Base-by-base conservation (phyloP, 1,140 invertebrate species). In the Neodiprion lecontei region DNA sequence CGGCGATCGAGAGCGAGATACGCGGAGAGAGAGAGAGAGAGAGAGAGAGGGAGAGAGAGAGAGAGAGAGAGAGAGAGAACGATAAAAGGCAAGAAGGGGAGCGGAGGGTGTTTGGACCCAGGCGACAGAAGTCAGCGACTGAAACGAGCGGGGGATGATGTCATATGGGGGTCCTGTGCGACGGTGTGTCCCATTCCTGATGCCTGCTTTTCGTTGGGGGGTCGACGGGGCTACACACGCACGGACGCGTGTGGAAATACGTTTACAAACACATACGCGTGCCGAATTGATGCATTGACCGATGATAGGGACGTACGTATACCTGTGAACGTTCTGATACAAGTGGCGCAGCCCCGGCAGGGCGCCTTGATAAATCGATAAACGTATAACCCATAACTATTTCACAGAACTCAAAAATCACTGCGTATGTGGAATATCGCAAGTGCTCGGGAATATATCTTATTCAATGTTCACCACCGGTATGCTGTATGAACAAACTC, bases 61-160 rank as follows among this genome's bases (percentile, higher is more conserved):
- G 50, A 72, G 48, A 48, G 70, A 53, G 68, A 14, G 69, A 72
- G 48, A 66, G 70, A 21, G 68, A 53, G 68, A 14, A 53, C 68
- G 48, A 48, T 67, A 40, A 40, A 40, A 40, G 28, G 50, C 78
- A 81, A 40, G 28, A 40, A 40, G 28, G 28, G 81, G 49, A 74
- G 68, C 40, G 73, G 75, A 61, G 86, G 85, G 83, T 84, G 81
- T 81, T 84, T 82, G 77, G 81, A 88, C 83, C 85, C 86, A 87
- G 86, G 86, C 86, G 86, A 88, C 86, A 88, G 86, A 88, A 88
- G 87, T 88, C 87, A 88, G 78, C 84, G 86, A 85, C 84, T 84
- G 85, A 87, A 87, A 86, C 86, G 86, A 86, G 85, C 81, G 49
- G 85, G 84, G 83, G 82, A 86, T 83, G 83, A 87, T 85, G 83